These are phyloP conservation scores for Cheilosia variabilis DNA, from an alignment of 2,888 invertebrate species.

Conservation along the genomic window DNA sequence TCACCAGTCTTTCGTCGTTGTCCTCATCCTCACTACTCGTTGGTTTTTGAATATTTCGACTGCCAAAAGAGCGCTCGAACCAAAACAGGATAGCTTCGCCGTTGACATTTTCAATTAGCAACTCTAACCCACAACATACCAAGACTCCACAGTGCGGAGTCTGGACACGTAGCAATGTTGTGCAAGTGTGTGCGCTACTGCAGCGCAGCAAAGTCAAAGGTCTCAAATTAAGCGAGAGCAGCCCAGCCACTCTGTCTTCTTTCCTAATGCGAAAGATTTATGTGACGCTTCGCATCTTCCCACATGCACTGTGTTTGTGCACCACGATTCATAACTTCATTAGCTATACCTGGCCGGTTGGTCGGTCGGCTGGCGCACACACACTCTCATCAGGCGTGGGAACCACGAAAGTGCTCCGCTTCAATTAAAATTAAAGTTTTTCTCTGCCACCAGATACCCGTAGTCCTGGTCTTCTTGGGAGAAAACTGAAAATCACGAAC, in stretches of 20 bases:
- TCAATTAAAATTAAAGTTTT: conserved; percentile 75
- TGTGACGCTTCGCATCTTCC: conserved; percentile 69
- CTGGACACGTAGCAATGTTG: conserved; percentile 37
- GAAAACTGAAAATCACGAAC: conserved; percentile 74
- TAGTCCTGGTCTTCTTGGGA: conserved; percentile 44
- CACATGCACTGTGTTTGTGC: conserved; percentile 48
- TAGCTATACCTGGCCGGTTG: conserved; percentile 27
- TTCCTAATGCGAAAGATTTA: conserved; percentile 69
- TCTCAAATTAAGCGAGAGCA: conserved; percentile 55
- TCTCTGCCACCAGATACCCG: conserved; percentile 35
- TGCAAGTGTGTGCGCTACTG: conserved; percentile 30
- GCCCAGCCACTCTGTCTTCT: conserved; percentile 32
- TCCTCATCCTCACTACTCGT: neutral
- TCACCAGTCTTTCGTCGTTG: neutral
- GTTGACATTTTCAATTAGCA: conserved; percentile 65
- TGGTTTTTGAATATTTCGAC: conserved; percentile 16
- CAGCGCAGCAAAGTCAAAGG: conserved; percentile 57
- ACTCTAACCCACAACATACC: conserved; percentile 30
- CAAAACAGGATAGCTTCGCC: conserved; percentile 2
- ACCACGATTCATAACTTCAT: conserved; percentile 74
- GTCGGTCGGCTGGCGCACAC: neutral
- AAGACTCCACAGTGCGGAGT: conserved; percentile 16
- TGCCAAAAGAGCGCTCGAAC: neutral
- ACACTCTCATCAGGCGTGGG: conserved; percentile 62
- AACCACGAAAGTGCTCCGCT: conserved; percentile 74